These are phyloP conservation scores for Dicerorhinus sumatrensis DNA, from an alignment of 2,113 vertebrate species.

Conservation along the genomic window DNA sequence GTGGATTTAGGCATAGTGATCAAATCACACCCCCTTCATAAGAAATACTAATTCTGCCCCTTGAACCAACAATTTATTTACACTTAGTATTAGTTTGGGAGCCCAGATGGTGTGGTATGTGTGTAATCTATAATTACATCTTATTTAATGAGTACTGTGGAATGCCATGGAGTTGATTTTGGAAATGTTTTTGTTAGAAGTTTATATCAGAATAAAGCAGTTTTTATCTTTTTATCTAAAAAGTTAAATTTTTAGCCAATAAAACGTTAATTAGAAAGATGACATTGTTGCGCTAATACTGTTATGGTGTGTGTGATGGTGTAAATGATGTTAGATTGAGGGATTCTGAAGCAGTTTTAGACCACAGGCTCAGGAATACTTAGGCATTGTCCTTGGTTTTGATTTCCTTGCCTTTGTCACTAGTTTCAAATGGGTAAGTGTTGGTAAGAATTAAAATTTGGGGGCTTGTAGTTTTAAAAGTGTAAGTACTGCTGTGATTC, in stretches of 20 bases:
- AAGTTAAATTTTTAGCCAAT: neutral
- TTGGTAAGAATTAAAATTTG: neutral
- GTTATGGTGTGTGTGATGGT: neutral
- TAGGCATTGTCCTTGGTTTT: neutral
- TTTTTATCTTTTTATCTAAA: neutral
- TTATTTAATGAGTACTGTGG: neutral
- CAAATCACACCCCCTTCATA: neutral
- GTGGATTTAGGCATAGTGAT: neutral
- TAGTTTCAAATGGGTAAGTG: neutral
- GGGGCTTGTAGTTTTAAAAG: neutral
- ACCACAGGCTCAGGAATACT: neutral
- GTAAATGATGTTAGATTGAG: neutral
- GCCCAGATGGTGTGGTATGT: neutral
- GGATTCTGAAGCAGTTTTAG: neutral
- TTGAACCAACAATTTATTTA: neutral
- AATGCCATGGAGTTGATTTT: neutral
- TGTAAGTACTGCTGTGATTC: neutral
- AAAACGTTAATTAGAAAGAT: slow-evolving; percentile 11
- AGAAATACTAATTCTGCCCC: neutral
- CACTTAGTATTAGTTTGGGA: neutral
- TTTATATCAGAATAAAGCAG: slow-evolving; percentile 21
- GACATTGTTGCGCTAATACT: neutral
- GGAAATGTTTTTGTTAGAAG: slow-evolving; percentile 18
- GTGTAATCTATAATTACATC: neutral
- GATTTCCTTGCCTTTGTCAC: neutral